Base-by-base conservation (phyloP, 2,113 vertebrate genomes). In the Theropithecus gelada region DNA sequence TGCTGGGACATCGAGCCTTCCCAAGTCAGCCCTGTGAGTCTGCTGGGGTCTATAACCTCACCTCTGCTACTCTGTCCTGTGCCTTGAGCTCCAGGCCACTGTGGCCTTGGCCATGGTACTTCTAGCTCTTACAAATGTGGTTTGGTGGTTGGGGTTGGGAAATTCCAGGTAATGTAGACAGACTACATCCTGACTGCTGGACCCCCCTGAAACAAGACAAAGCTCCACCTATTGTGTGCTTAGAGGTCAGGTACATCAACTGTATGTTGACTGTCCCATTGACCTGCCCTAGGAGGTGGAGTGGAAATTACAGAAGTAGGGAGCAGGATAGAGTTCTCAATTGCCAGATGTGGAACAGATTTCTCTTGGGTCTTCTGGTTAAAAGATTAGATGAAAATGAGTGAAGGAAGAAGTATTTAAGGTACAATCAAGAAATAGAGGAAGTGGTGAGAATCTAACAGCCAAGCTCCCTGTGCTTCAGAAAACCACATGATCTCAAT, bases 11-110 rank as follows among this genome's bases (percentile, higher is more conserved):
- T 91, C 0, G 96, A 97, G 0, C 43, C 90, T 1, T 30, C 6
- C 66, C 97, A 97, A 57, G 98, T 98, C 52, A 82, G 14, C 72
- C 10, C 97, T 0, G 97, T 98, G 93, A 98, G 98, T 98, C 0
- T 23, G n/a, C 40, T 35, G 3, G 16, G 16, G 30, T 3, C 22
- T 38, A 52, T 32, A 2, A n/a, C 4, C 12, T 32, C 2, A 0
- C 57, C 25, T 32, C 4, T 20, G 32, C 40, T 4, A 6, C 20
- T n/a, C 5, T 8, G 22, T 1, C 52, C 27, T 2, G 5, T 9
- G 10, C 6, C 4, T 30, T 8, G 27, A 11, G 4, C 22, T 70
- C 4, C 3, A 59, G 16, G 40, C 0, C 12, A 2, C 11, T 7
- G 48, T 18, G 3, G 23, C n/a, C 5, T 11, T n/a, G 8, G 8